Conservation (phyloP, 2,113 vertebrate genomes). For the Laticauda laticaudata region DNA sequence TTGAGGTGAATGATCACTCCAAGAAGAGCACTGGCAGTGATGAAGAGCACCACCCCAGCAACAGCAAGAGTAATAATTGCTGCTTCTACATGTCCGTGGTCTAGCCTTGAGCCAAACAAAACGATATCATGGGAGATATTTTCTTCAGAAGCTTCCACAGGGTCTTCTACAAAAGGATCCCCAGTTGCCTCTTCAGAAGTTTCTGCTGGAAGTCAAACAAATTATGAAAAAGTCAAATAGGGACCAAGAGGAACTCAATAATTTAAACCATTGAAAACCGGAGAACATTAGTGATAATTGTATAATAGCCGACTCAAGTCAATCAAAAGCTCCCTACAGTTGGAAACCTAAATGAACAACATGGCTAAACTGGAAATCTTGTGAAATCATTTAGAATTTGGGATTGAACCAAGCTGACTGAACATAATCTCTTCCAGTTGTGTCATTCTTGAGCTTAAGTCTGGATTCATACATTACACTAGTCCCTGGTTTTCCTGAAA, state of each 20-base stretch:
- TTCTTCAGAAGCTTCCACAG: conserved; percentile 10
- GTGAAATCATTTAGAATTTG: not conserved
- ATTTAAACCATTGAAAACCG: not conserved
- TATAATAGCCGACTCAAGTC: not conserved
- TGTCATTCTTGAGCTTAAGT: not conserved
- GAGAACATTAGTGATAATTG: not conserved
- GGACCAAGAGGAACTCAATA: not conserved
- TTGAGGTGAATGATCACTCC: conserved; percentile 58
- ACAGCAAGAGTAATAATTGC: conserved; percentile 53
- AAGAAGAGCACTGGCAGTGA: conserved; percentile 54
- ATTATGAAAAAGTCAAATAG: not conserved
- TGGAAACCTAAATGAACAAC: not conserved
- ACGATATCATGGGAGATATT: conserved; percentile 39
- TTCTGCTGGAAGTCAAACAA: conserved; percentile 40
- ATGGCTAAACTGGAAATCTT: not conserved
- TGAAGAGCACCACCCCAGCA: conserved; percentile 50
- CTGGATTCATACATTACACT: not conserved
- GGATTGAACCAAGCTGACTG: not conserved
- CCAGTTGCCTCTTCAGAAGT: not conserved
- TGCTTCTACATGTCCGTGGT: conserved; percentile 52
- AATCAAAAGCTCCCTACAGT: not conserved
- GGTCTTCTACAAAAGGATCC: not conserved
- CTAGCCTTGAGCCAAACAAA: conserved; percentile 64
- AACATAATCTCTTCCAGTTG: not conserved
- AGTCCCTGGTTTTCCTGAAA: not conserved